Conservation (phyloP, 2,888 invertebrate species). For the Heliconius cydno region DNA sequence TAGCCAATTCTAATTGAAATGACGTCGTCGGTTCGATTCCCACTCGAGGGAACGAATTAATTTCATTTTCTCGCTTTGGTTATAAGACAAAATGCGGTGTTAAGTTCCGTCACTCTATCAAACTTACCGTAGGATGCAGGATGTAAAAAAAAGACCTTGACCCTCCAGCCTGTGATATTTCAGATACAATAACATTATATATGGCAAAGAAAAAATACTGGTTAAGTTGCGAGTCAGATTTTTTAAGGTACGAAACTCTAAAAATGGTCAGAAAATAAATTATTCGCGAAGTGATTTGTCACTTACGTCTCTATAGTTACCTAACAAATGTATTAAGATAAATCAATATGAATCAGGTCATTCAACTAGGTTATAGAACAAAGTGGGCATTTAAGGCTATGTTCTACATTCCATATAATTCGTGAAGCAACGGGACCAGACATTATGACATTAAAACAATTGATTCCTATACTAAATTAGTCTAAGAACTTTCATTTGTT, state of each 20-base stretch:
- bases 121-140: too few relatives aligned
- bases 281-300: too few relatives aligned
- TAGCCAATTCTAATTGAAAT: neutral
- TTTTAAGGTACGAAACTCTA: too few relatives aligned
- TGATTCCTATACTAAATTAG: constrained; percentile 25
- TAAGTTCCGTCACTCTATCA: too few relatives aligned
- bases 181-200: too few relatives aligned
- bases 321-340: neutral
- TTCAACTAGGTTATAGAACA: constrained; percentile 47
- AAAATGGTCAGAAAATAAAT: too few relatives aligned
- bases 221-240: too few relatives aligned
- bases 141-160: too few relatives aligned
- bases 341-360: constrained; percentile 37
- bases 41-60: neutral
- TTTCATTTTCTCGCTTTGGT: neutral
- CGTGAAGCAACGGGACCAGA: constrained; percentile 45
- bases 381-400: constrained; percentile 45
- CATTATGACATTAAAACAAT: constrained; percentile 41
- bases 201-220: too few relatives aligned
- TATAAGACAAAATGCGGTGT: too few relatives aligned
- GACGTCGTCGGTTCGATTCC: neutral
- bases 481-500: constrained; percentile 6
- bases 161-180: too few relatives aligned
- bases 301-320: too few relatives aligned
- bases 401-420: constrained; percentile 44